Conservation (phyloP, 2,113 vertebrate genomes). For the Hydropotes inermis region DNA sequence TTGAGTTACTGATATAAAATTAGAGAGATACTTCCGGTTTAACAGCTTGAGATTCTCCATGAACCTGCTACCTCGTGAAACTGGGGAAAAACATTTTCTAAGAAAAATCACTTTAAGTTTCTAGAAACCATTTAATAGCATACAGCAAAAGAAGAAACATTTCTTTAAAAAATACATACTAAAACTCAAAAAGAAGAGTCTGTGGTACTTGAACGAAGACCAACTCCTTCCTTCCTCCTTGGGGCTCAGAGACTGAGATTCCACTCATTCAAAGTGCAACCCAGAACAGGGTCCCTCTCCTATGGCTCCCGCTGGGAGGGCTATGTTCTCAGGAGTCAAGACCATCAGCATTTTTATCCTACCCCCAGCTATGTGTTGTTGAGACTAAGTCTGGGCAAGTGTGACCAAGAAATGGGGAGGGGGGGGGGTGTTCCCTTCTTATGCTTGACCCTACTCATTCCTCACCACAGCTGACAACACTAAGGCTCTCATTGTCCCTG, state of each 20-base stretch:
- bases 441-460: neutral
- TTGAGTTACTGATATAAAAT: neutral
- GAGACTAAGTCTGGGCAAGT: too few relatives aligned
- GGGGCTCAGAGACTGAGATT: neutral
- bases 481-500: rapidly evolving
- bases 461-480: neutral
- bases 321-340: neutral
- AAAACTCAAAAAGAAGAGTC: neutral
- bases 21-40: neutral
- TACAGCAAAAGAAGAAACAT: neutral
- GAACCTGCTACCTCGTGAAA: neutral
- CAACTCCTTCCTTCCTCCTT: neutral
- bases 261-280: neutral
- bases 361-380: neutral
- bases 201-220: neutral
- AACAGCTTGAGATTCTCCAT: neutral
- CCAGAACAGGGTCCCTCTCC: neutral
- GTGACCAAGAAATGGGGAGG: neutral
- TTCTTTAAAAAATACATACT: neutral
- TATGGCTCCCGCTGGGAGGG: rapidly evolving
- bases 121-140: neutral
- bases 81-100: neutral
- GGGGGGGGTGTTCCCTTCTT: neutral
- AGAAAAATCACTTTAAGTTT: neutral
- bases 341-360: neutral